A percentile compares a stretch with the other conserved stretches of the same genome.
Evolutionary conservation across 2,797 vertebrate genomes (phyloP).

Genomic region (Danionella dracula): DNA sequence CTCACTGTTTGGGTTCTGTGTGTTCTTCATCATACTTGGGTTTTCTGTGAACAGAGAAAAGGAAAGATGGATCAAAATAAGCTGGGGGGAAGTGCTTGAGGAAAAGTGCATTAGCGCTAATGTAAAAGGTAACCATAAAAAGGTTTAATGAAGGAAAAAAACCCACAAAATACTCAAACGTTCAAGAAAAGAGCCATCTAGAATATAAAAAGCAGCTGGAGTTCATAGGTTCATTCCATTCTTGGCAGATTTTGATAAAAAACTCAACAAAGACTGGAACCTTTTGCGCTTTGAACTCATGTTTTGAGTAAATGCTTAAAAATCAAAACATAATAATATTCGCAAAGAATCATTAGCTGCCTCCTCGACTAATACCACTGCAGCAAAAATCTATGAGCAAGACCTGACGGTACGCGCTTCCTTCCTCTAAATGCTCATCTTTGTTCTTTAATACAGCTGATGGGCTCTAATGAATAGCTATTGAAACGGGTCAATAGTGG

Average conservation of each 20-base stretch:
- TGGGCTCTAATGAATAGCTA: constrained; percentile 53
- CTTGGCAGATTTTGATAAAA: neutral
- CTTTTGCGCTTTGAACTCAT: constrained; percentile 6
- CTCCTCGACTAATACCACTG: neutral
- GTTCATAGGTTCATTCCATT: constrained; percentile 5
- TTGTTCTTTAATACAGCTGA: constrained; percentile 59
- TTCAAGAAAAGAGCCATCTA: neutral
- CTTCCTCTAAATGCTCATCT: constrained; percentile 32
- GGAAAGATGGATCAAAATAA: constrained; percentile 1
- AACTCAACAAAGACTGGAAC: neutral
- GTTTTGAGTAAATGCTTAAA: neutral
- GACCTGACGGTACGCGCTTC: constrained; percentile 9
- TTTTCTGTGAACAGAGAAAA: constrained; percentile 65
- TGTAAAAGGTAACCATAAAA: constrained; percentile 7
- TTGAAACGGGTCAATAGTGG: constrained; percentile 29
- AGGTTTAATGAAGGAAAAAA: constrained; percentile 2
- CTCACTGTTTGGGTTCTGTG: constrained; percentile 75
- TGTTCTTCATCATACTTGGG: constrained; percentile 78
- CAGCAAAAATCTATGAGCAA: constrained; percentile 12
- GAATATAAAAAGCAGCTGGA: neutral
- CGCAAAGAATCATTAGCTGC: neutral
- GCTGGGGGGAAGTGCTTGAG: neutral
- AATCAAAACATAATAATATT: neutral
- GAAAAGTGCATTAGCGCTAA: constrained; percentile 33
- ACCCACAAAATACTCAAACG: neutral